These are phyloP conservation scores for Procapra przewalskii DNA, from an alignment of 2,113 vertebrate genomes.

Conservation along the genomic window DNA sequence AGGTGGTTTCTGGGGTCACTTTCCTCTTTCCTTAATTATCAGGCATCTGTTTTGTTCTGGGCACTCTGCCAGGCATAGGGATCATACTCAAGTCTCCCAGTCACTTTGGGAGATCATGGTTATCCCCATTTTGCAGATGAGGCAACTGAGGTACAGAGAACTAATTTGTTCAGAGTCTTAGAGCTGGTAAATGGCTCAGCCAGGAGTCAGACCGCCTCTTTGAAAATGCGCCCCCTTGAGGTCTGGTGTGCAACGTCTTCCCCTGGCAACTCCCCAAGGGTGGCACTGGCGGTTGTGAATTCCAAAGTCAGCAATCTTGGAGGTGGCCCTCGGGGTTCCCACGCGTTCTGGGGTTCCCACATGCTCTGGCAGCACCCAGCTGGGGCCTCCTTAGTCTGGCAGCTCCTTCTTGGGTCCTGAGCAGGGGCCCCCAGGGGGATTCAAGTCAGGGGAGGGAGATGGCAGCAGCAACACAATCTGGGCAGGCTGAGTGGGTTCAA, in stretches of 20 bases:
- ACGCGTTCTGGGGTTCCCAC: background rate
- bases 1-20: accelerated
- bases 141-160: background rate
- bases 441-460: background rate
- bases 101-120: background rate
- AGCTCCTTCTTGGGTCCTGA: background rate
- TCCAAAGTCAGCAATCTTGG: background rate
- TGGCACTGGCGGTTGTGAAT: background rate
- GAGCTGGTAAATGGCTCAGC: background rate
- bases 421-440: background rate
- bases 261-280: background rate
- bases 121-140: background rate
- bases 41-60: background rate
- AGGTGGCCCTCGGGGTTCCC: background rate
- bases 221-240: background rate
- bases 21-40: background rate
- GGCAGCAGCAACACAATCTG: background rate
- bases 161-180: background rate
- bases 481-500: background rate
- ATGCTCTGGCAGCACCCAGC: background rate
- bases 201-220: background rate
- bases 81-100: background rate
- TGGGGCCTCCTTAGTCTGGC: background rate
- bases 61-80: background rate
- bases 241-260: background rate